These are phyloP conservation scores for Nycticebus coucang DNA, from an alignment of 2,113 vertebrate genomes.

Conservation along the genomic window DNA sequence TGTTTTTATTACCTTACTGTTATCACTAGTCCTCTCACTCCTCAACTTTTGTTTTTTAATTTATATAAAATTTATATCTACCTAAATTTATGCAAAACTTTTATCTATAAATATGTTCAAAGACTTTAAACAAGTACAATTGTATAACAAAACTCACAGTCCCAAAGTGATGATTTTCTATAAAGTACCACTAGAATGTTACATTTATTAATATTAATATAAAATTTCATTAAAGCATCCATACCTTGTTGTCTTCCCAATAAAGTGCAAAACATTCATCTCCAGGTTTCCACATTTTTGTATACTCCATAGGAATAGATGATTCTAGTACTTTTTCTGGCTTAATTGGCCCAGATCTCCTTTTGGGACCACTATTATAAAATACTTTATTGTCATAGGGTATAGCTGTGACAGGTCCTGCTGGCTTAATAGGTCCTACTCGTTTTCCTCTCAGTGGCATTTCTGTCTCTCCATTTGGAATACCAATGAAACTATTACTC, in stretches of 20 bases:
- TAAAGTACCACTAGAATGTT: background rate
- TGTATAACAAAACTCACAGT: background rate
- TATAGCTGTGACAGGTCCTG: slow-evolving; percentile 71
- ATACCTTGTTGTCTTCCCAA: slow-evolving; percentile 99
- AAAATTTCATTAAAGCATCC: background rate
- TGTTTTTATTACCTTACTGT: slow-evolving; percentile 1
- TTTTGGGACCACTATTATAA: slow-evolving; percentile 90
- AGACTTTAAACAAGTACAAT: background rate
- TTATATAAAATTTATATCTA: background rate
- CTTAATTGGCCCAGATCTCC: slow-evolving; percentile 92
- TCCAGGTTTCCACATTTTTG: slow-evolving; percentile 93
- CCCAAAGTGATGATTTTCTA: background rate
- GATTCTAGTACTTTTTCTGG: slow-evolving; percentile 90
- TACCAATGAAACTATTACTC: slow-evolving; percentile 83
- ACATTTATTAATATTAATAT: background rate
- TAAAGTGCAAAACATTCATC: slow-evolving; percentile 98
- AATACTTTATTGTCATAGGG: slow-evolving; percentile 88
- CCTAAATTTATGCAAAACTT: no score
- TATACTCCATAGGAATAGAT: slow-evolving; percentile 83
- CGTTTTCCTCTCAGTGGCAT: slow-evolving; percentile 88
- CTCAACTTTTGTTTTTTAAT: slow-evolving; percentile 15
- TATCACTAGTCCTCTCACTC: background rate
- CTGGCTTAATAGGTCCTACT: slow-evolving; percentile 93
- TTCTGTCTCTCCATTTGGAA: slow-evolving; percentile 93
- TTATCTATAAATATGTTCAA: background rate